Evolutionary conservation across 1,140 invertebrate species (phyloP), one percentile per base, ranked within the genome.

Genomic region (Holotrichia oblita): DNA sequence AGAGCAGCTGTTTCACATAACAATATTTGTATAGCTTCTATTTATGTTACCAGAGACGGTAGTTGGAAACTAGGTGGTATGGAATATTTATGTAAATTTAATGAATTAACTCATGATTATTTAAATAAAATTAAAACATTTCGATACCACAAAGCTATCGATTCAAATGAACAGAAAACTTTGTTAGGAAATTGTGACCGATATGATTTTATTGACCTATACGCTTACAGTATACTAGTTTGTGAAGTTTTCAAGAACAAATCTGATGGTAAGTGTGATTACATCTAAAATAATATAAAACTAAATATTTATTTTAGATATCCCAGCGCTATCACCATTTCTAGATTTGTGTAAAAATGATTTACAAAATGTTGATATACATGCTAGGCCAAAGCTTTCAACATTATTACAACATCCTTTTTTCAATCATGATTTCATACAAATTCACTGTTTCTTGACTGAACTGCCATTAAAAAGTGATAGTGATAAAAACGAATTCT

Each of bases 1-100:
- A 93, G 92, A 88, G 94, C 93, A 61, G 83, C 87, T n/a, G 90
- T 91, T 44, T 92, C 93, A 22, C 96, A 97, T 84, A 94, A 96
- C 77, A 96, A 96, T 88, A 87, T 97, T 20, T 92, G 93, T 83
- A 89, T 91, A 78, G 90, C 92, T 81, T 92, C 94, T n/a, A 90
- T 97, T 77, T 96, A 95, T 88, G 92, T 96, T 3, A 92, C 92
- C 8, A 88, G 90, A 14, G 94, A 96, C 87, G 94, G 94, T 6
- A 92, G 89, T 78, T 97, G 95, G 95, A 94, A 93, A 86, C 87
- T 97, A 14, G 94, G 94, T 20, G 94, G 94, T 4, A 87, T 96
- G 76, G 94, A 96, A 85, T 94, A 93, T 87, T 87, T 94, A 0
- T 94, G 93, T 86, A 89, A 90, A 81, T 92, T 92, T 83, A 87